Conservation (phyloP, 1,140 invertebrate species). For the Homalodisca vitripennis region DNA sequence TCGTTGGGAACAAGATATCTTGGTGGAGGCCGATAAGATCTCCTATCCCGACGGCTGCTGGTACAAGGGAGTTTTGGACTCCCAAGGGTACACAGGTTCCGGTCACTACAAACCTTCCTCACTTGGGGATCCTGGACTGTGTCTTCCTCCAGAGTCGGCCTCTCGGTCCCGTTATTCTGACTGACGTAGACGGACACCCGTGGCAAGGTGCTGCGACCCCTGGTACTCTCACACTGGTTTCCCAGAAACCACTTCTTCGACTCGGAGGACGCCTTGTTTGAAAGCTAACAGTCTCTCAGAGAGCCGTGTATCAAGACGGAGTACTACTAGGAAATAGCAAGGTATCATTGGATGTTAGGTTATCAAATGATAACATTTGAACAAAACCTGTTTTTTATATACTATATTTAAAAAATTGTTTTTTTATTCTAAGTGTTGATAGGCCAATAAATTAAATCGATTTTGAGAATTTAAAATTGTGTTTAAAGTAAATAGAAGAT, state of each 20-base stretch:
- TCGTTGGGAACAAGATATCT: background rate
- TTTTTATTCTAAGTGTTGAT: too few relatives aligned
- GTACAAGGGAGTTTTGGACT: background rate
- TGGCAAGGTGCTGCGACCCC: background rate
- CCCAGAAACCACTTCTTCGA: background rate
- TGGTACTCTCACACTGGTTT: background rate
- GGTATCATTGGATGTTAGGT: too few relatives aligned
- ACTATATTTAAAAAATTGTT: too few relatives aligned
- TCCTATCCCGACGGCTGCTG: background rate
- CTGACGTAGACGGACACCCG: background rate
- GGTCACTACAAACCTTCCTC: background rate
- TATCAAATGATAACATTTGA: too few relatives aligned
- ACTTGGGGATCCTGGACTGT: background rate
- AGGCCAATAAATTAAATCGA: too few relatives aligned
- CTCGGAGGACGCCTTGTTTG: background rate
- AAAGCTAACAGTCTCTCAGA: too few relatives aligned
- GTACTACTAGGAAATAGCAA: too few relatives aligned
- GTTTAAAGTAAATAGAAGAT: too few relatives aligned
- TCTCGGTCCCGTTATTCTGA: background rate
- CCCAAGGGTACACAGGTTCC: background rate
- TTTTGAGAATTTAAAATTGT: too few relatives aligned
- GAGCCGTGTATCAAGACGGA: too few relatives aligned
- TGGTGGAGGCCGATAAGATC: background rate
- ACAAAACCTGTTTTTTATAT: too few relatives aligned
- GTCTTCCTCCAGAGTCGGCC: background rate